Base-by-base conservation (phyloP, 2,888 invertebrate genomes). In the Luperina nickerlii region DNA sequence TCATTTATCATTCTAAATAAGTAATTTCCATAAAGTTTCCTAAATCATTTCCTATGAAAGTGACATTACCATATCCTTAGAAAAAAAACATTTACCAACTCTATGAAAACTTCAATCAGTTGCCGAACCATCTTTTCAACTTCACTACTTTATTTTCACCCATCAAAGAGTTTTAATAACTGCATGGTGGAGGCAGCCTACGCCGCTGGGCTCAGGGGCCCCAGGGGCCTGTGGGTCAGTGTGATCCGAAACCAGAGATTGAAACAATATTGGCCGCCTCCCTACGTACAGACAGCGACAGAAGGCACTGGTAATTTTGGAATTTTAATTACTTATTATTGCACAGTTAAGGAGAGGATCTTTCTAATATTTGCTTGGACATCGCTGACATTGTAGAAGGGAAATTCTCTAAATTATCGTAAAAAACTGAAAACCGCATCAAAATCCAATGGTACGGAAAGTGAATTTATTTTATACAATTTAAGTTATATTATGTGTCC, bases 111-210 rank as follows among this genome's bases (percentile, higher is more conserved):
- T 27, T 63, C n/a, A 66, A 76, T 82, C 60, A 74, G 6, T 72
- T 15, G 13, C 48, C 15, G 0, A 13, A 15, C 45, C 66, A 45
- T 15, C 63, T 15, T 48, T 82, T 54, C 48, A 45, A 54, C 51
- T n/a, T 38, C 27, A 66, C 60, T 62, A 45, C 63, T 54, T 45
- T 18, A 76, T 77, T 85, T 83, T 71, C 74, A 75, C 42, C 51
- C 75, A 73, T 85, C 83, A 85, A 83, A 86, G 86, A 73, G 86
- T 77, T 86, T 85, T 79, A 82, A 86, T 85, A 82, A 78, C 74
- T 82, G 75, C 24, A 51, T 9, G 45, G 69, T 70, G 76, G 45
- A n/a, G 62, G 63, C 76, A 51, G 51, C 48, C 70, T 5, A 7
- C 45, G 18, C 48, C 15, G 32, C 65, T 18, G 72, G 79, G 62